Conservation (phyloP, 2,888 invertebrate genomes). For the Petrolisthes manimaculis region DNA sequence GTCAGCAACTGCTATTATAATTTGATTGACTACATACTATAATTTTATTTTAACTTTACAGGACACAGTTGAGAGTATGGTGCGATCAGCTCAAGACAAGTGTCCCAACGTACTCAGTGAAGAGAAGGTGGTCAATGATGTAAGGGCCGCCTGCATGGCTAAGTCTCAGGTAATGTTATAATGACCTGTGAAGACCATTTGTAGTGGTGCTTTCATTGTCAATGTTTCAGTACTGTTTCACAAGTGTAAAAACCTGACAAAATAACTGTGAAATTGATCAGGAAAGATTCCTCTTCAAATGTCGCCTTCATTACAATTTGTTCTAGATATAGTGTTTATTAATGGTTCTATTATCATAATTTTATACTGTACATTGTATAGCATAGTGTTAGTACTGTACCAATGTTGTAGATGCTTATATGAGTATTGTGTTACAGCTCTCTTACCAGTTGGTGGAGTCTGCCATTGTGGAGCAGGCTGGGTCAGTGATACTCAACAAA, state of each 20-base stretch:
- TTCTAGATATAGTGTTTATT: neutral
- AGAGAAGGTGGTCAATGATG: constrained; percentile 78
- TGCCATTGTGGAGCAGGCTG: constrained; percentile 81
- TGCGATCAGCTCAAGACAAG: constrained; percentile 81
- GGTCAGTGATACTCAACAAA: constrained; percentile 83
- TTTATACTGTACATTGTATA: too few relatives aligned
- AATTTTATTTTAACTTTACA: constrained; percentile 67
- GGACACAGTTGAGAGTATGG: constrained; percentile 82
- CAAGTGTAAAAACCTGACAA: neutral
- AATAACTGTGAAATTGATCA: neutral
- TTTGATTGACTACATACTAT: too few relatives aligned
- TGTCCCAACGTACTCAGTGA: constrained; percentile 82
- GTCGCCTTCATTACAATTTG: neutral
- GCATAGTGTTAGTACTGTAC: too few relatives aligned
- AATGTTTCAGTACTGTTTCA: neutral
- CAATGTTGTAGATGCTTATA: too few relatives aligned
- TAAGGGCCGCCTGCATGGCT: constrained; percentile 76
- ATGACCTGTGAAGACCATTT: neutral
- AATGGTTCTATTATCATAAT: too few relatives aligned
- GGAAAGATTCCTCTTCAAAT: neutral
- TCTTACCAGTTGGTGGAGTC: constrained; percentile 80
- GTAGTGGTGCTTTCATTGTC: neutral
- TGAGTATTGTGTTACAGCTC: constrained; percentile 44
- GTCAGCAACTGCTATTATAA: too few relatives aligned
- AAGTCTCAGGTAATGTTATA: constrained; percentile 54